A percentile compares a stretch with the other conserved stretches of the same genome.
These are phyloP conservation scores for Scopus umbretta DNA, from an alignment of 2,113 vertebrate genomes.

Conservation along the genomic window DNA sequence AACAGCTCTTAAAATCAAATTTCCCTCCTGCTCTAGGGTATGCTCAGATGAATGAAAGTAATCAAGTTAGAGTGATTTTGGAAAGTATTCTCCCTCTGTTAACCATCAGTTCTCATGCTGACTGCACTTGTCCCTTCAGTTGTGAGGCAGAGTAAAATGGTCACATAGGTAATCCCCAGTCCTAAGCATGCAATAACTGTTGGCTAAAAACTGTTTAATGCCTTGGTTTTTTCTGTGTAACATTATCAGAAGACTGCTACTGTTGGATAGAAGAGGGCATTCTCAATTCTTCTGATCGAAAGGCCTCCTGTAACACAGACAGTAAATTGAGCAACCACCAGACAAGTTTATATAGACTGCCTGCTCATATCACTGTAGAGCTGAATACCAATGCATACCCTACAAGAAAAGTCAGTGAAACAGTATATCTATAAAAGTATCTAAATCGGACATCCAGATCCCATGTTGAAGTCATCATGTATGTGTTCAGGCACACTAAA, in stretches of 20 bases:
- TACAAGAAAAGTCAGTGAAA: not conserved
- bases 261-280: not conserved
- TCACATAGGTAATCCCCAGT: not conserved
- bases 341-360: not conserved
- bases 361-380: rapidly evolving
- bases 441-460: not conserved
- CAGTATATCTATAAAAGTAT: not conserved
- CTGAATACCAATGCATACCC: not conserved
- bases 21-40: not conserved
- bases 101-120: not conserved
- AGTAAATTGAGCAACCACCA: not conserved
- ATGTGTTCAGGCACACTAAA: not conserved
- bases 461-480: not conserved
- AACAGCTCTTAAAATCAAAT: not conserved
- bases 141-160: not conserved
- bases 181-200: not conserved
- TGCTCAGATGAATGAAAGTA: not conserved
- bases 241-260: not conserved
- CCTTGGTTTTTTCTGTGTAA: not conserved
- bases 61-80: not conserved
- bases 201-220: not conserved
- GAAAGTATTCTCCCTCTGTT: not conserved
- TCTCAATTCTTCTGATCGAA: not conserved
- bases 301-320: not conserved
- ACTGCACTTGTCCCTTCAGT: not conserved